These are phyloP conservation scores for Epinephelus awoara DNA, from an alignment of 2,797 vertebrate species.

Conservation along the genomic window DNA sequence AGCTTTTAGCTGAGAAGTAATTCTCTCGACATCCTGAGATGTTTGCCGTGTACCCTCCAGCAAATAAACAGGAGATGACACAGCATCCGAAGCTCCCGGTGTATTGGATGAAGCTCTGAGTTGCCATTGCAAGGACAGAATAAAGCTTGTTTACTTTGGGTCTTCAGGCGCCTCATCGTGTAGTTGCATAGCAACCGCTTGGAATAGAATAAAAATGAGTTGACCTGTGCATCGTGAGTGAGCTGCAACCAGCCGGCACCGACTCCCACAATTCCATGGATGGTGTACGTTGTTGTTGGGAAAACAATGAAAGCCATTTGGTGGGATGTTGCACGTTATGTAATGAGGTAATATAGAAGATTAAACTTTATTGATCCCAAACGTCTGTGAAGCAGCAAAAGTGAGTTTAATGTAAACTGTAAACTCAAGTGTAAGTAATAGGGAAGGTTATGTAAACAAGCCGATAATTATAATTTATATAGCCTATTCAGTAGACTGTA, in stretches of 20 bases:
- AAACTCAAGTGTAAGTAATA: background rate
- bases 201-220: conserved; percentile 55
- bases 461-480: too few relatives aligned
- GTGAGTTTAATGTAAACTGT: too few relatives aligned
- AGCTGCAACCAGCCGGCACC: conserved; percentile 36
- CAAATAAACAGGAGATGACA: conserved; percentile 35
- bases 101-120: conserved; percentile 42
- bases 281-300: conserved; percentile 11
- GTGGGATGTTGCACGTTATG: conserved; percentile 26
- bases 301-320: conserved; percentile 18
- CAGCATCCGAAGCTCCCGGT: conserved; percentile 11
- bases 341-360: background rate
- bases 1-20: conserved; percentile 27
- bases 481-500: too few relatives aligned
- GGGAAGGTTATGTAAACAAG: background rate
- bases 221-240: conserved; percentile 60
- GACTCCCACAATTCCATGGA: conserved; percentile 48
- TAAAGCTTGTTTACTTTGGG: conserved; percentile 66
- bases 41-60: conserved; percentile 26
- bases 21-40: conserved; percentile 17
- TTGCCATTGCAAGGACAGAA: conserved; percentile 53
- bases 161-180: conserved; percentile 49
- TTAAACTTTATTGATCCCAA: background rate
- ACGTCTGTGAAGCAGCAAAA: background rate
- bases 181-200: conserved; percentile 78